Evolutionary conservation across 2,888 invertebrate species (phyloP).

Genomic region (Empis livida): DNA sequence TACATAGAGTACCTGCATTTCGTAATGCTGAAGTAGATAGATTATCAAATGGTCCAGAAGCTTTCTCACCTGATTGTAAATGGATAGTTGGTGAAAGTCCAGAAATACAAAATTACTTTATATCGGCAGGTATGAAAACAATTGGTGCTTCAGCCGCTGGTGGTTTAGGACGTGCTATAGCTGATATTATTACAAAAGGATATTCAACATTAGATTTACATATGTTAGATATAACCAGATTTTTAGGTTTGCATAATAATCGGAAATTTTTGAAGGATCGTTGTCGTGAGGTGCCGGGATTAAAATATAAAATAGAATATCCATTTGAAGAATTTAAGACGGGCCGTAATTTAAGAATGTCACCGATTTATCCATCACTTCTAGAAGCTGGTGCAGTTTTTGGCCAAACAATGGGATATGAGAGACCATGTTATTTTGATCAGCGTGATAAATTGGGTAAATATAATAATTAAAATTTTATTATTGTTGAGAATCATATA

Average conservation of each 20-base stretch:
- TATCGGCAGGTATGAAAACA: constrained; percentile 94
- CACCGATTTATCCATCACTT: constrained; percentile 86
- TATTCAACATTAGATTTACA: constrained; percentile 74
- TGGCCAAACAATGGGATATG: constrained; percentile 96
- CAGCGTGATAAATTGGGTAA: constrained; percentile 37
- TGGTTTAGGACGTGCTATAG: constrained; percentile 83
- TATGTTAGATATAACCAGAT: constrained; percentile 78
- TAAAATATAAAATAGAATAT: constrained; percentile 68
- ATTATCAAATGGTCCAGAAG: constrained; percentile 81
- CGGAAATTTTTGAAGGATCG: constrained; percentile 81
- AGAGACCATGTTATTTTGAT: constrained; percentile 87
- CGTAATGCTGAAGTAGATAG: constrained; percentile 61
- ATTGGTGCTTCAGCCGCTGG: constrained; percentile 92
- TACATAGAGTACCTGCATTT: constrained; percentile 71
- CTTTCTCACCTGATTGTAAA: constrained; percentile 93
- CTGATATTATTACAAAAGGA: constrained; percentile 75
- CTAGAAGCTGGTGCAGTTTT: constrained; percentile 88
- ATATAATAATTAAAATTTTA: neutral
- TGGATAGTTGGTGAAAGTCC: constrained; percentile 92
- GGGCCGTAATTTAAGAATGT: constrained; percentile 81
- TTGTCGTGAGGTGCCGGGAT: constrained; percentile 83
- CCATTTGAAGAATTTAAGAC: constrained; percentile 78
- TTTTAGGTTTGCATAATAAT: constrained; percentile 89
- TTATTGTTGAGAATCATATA: neutral
- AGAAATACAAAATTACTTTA: constrained; percentile 79